Evolutionary conservation across 1,140 invertebrate genomes (phyloP).

Genomic region (Lordiphosa clarofinis): DNA sequence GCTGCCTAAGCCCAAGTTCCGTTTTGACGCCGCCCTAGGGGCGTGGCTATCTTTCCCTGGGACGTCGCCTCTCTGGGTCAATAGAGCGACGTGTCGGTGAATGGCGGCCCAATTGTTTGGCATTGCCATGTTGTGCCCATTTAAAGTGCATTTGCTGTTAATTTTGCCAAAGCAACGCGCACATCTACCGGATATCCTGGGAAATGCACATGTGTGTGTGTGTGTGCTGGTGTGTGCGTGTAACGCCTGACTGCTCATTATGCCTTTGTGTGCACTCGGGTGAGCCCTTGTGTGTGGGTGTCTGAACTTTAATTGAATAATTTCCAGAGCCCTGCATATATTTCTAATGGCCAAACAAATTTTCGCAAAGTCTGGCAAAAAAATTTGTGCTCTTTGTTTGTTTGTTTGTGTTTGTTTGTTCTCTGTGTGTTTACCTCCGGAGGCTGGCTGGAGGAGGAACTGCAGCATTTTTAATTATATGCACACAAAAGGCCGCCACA

Average conservation of each 20-base stretch:
- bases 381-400: conserved; percentile 41
- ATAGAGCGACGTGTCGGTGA: conserved; percentile 52
- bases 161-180: conserved; percentile 66
- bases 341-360: conserved; percentile 76
- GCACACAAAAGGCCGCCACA: conserved; percentile 74
- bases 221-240: conserved; percentile 6
- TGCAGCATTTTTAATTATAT: conserved; percentile 75
- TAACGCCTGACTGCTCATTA: conserved; percentile 61
- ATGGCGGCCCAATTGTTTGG: conserved; percentile 49
- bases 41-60: conserved; percentile 19
- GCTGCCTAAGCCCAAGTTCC: conserved; percentile 56
- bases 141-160: conserved; percentile 75
- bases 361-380: conserved; percentile 58
- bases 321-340: conserved; percentile 63
- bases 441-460: conserved; percentile 31
- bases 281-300: conserved; percentile 42
- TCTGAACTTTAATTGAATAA: conserved; percentile 73
- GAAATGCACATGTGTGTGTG: conserved; percentile 14
- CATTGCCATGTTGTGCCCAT: conserved; percentile 47
- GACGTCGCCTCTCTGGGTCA: conserved; percentile 45
- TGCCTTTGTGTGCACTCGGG: conserved; percentile 60
- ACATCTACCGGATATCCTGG: conserved; percentile 66
- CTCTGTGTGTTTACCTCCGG: conserved; percentile 56
- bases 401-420: conserved; percentile 55
- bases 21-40: conserved; percentile 34